Evolutionary conservation across 2,113 vertebrate species (phyloP), one percentile per base, ranked within the genome.

Genomic region (Fukomys damarensis): DNA sequence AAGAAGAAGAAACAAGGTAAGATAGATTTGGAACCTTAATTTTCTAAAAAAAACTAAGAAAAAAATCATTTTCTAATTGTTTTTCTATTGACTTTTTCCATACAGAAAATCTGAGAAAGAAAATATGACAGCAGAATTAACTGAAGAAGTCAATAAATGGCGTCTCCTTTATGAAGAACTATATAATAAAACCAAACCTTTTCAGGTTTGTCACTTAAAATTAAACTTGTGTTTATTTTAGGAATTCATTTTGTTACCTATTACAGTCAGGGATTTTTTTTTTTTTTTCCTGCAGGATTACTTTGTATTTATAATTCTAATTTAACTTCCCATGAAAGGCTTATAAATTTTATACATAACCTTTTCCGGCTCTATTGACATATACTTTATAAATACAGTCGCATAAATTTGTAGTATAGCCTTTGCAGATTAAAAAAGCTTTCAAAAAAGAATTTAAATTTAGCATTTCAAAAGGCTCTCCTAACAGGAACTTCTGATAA

Each of bases 181-280:
- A 0, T 98, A 98, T 95, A 98, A 99, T 32, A 99, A 99, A 98
- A 99, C 99, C 5, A 99, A 99, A 63, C 99, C 99, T 84, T 99
- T 99, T 96, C 99, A 99, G 99, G 99, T 99, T 81, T 97, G 99
- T 98, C 81, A 52, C 1, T 54, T 91, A 59, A 58, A 8, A 79
- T 80, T 86, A 84, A 92, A 52, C 17, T 63, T 65, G 13, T 74
- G 16, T 93, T 85, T 86, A 10, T 49, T 80, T 66, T 59, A 80
- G 49, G 43, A n/a, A 66, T 85, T 86, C n/a, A 5, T 35, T 79
- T n/a, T 88, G 3, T 77, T 94, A 43, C 26, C 2, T 20, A 0
- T 74, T 32, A 80, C 8, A 66, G 32, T 79, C 66, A 72, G 41
- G 12, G 68, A 52, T 80, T 77, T 46, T 28, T 68, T 68, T n/a